Base-by-base conservation (phyloP, 2,797 vertebrate species). In the Myripristis murdjan region DNA sequence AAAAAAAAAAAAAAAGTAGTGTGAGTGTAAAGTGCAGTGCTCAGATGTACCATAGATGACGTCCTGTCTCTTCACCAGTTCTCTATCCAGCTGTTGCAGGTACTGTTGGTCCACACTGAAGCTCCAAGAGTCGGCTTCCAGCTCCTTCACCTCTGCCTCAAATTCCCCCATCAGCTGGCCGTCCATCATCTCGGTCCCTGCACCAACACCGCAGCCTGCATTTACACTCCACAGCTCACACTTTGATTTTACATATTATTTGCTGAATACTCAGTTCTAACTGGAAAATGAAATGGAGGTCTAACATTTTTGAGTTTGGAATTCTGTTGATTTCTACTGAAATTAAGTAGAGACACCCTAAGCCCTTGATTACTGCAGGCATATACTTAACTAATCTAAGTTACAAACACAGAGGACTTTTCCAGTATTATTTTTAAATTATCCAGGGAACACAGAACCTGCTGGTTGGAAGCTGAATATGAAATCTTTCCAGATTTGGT, bases 41-140 rank as follows among this genome's bases (percentile, higher is more conserved):
- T 67, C 22, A 12, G 15, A 23, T 11, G 20, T 89, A 99, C 98
- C 98, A 0, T 99, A 99, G 83, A 99, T 98, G 59, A 99, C 96
- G 58, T 99, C 97, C 79, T 99, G 98, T 57, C 95, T 96, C 90
- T 98, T 99, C 72, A 98, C 94, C 82, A 95, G 86, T 24, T 99
- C 97, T 77, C 95, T 97, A 87, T 95, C 95, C 33, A 97, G 96
- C 62, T 96, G 96, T 70, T 96, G 95, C 49, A 98, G 89, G 76
- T 95, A 95, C 81, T 94, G 96, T 89, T 93, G 94, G 73, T 99
- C 97, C 26, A 97, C 96, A 0, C 91, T 93, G 49, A 96, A 92
- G 85, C 97, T 99, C 98, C 98, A 99, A 1, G 98, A 99, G 86
- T 99, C 97, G 0, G 96, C 96, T 71, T 99, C 98, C 57, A 99